Base-by-base conservation (phyloP, 2,113 vertebrate genomes). In the Xyrauchen texanus region DNA sequence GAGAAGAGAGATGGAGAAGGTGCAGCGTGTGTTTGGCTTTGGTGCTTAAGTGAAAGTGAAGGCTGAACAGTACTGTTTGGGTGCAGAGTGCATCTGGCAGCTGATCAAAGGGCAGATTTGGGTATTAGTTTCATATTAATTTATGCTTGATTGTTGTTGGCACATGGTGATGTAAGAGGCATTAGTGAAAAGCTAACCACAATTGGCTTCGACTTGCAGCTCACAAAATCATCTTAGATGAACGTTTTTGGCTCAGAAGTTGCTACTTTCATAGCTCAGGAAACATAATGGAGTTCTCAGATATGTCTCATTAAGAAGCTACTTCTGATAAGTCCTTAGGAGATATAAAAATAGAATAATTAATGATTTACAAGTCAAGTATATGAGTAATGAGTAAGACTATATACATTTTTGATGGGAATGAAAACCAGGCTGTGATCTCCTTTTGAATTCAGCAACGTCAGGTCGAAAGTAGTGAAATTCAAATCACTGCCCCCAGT, bases 31-130 rank as follows among this genome's bases (percentile, higher is more conserved):
- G 85, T 87, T 53, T 87, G 87, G 85, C 88, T 89, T 88, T 86
- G 83, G 89, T 90, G 86, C 87, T 84, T 88, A 83, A 87, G 85
- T 85, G 89, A 88, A 90, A 88, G 89, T 91, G 85, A 86, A 84
- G 78, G 87, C 81, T 84, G 68, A 86, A 85, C 81, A 81, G 87
- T 87, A 86, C 82, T 85, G 89, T 86, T 81, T 87, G 88, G 88
- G 62, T 58, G 55, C 52, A 53, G 21, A 34, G 21, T 60, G 57
- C 45, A 46, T 76, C 21, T 55, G 66, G 13, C 65, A 51, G 13
- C 46, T 51, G 77, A 80, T 79, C 73, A 47, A 76, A 81, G 47
- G 71, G 64, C 66, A 61, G 70, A 61, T 81, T 68, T 61, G 72
- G 71, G 57, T 65, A 76, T 76, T 65, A 76, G 62, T 65, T 81